Conservation (phyloP, 2,888 invertebrate genomes). For the Thereva nobilitata region DNA sequence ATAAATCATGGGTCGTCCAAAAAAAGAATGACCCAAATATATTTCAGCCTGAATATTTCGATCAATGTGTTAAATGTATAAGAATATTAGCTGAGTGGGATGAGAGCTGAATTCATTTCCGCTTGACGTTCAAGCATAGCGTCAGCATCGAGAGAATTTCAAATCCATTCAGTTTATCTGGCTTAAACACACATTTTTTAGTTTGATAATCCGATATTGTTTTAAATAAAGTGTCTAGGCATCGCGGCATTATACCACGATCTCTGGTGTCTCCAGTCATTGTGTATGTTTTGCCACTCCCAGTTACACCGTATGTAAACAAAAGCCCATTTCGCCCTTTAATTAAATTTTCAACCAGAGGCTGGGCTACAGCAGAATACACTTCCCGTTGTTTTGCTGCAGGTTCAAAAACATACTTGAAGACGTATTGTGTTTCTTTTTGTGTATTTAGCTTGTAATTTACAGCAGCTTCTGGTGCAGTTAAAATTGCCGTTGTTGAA, state of each 20-base stretch:
- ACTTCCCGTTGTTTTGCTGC: slow-evolving; percentile 79
- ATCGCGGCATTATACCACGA: slow-evolving; percentile 85
- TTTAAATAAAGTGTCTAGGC: slow-evolving; percentile 91
- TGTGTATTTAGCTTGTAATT: slow-evolving; percentile 64
- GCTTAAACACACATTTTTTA: slow-evolving; percentile 88
- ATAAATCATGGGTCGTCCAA: too few species aligned
- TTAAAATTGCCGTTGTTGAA: slow-evolving; percentile 68
- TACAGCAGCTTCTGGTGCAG: slow-evolving; percentile 67
- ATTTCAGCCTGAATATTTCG: too few species aligned
- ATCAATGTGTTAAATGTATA: too few species aligned
- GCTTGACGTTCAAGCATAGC: slow-evolving; percentile 76
- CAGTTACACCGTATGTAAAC: slow-evolving; percentile 97
- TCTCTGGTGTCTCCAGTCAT: slow-evolving; percentile 81
- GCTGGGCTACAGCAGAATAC: slow-evolving; percentile 78
- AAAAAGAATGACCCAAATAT: too few species aligned
- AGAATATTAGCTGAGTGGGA: too few species aligned
- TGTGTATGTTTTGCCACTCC: slow-evolving; percentile 96
- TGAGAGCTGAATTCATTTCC: slow-evolving; percentile 57
- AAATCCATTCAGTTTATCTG: slow-evolving; percentile 93
- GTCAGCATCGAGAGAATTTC: slow-evolving; percentile 85
- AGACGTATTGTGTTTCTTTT: slow-evolving; percentile 75
- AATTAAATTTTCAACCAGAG: slow-evolving; percentile 83
- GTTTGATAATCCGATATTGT: slow-evolving; percentile 83
- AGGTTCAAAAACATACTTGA: slow-evolving; percentile 85
- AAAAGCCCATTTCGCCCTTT: slow-evolving; percentile 89